Evolutionary conservation across 2,888 invertebrate genomes (phyloP).

Genomic region (Macrosiphum euphorbiae): DNA sequence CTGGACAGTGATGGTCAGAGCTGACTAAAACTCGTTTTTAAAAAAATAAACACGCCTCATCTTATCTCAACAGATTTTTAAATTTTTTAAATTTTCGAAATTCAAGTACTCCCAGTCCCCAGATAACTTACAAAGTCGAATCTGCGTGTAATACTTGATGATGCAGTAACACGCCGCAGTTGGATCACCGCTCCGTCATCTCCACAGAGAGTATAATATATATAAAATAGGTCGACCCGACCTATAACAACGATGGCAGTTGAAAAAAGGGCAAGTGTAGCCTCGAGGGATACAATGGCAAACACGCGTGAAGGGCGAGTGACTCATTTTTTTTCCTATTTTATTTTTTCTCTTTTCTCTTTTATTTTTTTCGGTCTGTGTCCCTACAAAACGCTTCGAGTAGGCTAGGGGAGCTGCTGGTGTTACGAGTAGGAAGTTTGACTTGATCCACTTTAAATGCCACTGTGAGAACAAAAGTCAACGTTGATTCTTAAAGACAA

Average conservation of each 20-base stretch:
- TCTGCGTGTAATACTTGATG: background rate
- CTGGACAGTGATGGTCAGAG: background rate
- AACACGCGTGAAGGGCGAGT: slow-evolving; percentile 60
- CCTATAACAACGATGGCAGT: slow-evolving; percentile 6
- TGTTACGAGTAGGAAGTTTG: slow-evolving; percentile 39
- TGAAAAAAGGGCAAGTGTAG: slow-evolving; percentile 54
- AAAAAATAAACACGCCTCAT: background rate
- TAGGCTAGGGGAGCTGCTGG: slow-evolving; percentile 31
- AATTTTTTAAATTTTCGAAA: background rate
- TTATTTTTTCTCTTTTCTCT: slow-evolving; percentile 34
- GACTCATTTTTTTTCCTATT: slow-evolving; percentile 57
- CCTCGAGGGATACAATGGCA: slow-evolving; percentile 61
- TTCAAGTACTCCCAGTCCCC: background rate
- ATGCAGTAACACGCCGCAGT: background rate
- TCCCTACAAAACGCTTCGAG: slow-evolving; percentile 59
- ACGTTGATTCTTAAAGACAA: slow-evolving; percentile 42
- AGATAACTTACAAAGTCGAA: background rate
- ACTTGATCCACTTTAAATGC: slow-evolving; percentile 57
- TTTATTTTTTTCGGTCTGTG: background rate
- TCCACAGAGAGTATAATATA: slow-evolving; percentile 18
- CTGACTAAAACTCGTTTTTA: background rate
- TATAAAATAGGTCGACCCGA: slow-evolving; percentile 5
- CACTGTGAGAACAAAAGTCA: slow-evolving; percentile 56
- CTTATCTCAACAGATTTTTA: background rate
- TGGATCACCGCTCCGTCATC: background rate